These are phyloP conservation scores for Hydrophis major DNA, from an alignment of 2,797 vertebrate species.

Conservation along the genomic window DNA sequence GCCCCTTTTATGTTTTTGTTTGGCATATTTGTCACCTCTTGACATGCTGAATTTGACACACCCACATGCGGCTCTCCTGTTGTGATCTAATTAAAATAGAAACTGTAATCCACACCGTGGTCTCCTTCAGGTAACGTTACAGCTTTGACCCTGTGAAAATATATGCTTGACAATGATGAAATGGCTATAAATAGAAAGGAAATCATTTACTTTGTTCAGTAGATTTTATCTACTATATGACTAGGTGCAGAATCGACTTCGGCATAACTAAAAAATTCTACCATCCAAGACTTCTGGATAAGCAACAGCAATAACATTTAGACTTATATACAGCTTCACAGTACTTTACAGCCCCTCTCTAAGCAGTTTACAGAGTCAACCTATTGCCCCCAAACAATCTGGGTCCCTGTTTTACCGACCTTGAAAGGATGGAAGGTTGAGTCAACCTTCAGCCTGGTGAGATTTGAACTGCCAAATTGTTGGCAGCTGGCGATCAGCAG, in stretches of 20 bases:
- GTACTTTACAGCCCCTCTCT: too few species aligned
- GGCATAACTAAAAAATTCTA: background rate
- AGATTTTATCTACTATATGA: background rate
- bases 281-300: background rate
- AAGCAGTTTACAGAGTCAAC: too few species aligned
- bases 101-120: background rate
- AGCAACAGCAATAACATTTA: background rate
- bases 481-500: too few species aligned
- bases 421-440: too few species aligned
- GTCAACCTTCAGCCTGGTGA: too few species aligned
- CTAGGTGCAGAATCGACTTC: background rate
- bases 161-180: background rate
- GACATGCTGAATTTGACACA: conserved; percentile 30
- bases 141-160: background rate
- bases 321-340: too few species aligned
- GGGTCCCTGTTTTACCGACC: too few species aligned
- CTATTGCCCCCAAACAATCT: too few species aligned
- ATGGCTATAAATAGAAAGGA: background rate
- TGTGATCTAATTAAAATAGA: conserved; percentile 11
- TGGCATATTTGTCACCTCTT: background rate
- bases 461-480: too few species aligned
- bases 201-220: background rate
- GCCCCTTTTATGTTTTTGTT: conserved; percentile 1
- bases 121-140: background rate
- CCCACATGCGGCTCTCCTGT: background rate